phyloP scores from a whole-genome alignment of 2,888 invertebrate species.

The Calliopum simillimum region DNA sequence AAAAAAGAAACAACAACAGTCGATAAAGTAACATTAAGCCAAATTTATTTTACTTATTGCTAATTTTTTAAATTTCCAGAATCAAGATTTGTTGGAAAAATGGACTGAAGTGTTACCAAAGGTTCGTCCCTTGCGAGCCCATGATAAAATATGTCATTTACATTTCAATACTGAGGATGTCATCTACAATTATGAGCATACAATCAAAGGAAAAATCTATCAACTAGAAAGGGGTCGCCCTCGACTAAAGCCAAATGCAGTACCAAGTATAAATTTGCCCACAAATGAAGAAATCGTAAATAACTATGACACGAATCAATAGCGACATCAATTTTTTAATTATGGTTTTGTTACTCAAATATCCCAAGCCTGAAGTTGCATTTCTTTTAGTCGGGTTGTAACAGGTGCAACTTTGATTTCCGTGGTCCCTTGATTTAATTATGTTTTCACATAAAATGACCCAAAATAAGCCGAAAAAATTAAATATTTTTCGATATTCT shows the following conservation, averaged over 20 bases:
- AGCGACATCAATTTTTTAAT: no score
- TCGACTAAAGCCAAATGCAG: conserved; percentile 48
- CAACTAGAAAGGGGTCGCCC: conserved; percentile 55
- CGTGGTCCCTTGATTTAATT: no score
- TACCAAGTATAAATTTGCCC: conserved; percentile 52
- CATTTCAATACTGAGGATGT: conserved; percentile 54
- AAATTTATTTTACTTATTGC: neutral
- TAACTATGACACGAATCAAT: no score
- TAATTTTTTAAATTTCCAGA: conserved; percentile 40
- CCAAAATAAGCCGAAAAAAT: no score
- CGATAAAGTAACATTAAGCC: no score
- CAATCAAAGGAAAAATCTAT: conserved; percentile 53
- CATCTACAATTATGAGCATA: conserved; percentile 52
- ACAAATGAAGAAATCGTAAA: conserved; percentile 39
- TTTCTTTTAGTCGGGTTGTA: no score
- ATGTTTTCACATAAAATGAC: no score
- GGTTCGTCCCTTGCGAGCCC: conserved; percentile 47
- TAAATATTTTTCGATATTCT: no score
- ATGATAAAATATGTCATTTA: conserved; percentile 54
- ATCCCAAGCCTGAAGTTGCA: no score
- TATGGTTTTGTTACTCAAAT: no score
- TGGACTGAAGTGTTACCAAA: conserved; percentile 53
- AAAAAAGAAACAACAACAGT: no score
- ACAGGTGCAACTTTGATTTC: no score
- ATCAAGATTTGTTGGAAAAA: conserved; percentile 45